Base-by-base conservation (phyloP, 1,140 invertebrate genomes). In the Ooceraea biroi region DNA sequence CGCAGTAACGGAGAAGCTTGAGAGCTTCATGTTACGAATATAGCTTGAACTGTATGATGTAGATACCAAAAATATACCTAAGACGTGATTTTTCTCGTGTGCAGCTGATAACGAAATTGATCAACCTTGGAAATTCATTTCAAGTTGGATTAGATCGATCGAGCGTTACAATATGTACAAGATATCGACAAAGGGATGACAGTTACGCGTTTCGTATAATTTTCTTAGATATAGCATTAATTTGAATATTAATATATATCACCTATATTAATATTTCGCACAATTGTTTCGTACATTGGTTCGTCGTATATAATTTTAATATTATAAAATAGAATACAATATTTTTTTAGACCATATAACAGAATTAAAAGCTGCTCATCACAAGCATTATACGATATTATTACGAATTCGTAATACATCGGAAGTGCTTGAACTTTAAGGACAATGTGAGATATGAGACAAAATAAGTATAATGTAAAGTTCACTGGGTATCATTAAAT, bases 341-440 rank as follows among this genome's bases (percentile, higher is more conserved):
- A n/a, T n/a, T n/a, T n/a, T n/a, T n/a, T n/a, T n/a, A n/a, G n/a
- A n/a, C n/a, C n/a, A n/a, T 7, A 7, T 36, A 36, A 36, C 36
- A 36, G 36, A 36, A 36, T 36, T 2, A 36, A 36, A 36, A n/a
- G 12, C 50, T 17, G 12, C 10, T n/a, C 14, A 17, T 5, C n/a
- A n/a, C n/a, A n/a, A n/a, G 44, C 36, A 63, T 78, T 55, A 78
- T 19, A 68, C 7, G 48, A 78, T 78, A 78, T 36, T n/a, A n/a
- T n/a, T n/a, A n/a, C n/a, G n/a, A n/a, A n/a, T n/a, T 22, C 7
- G 44, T 76, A 63, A 63, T 22, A 11, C 55, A 17, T 69, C 22
- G n/a, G 69, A 52, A 55, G 17, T 50, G 44, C 14, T 22, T 5
- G 14, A 44, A 69, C 55, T 68, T 52, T 68, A 48, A 46, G 69